Percentiles rank a stretch among this genome's conserved stretches.
Conservation (phyloP, 1,140 invertebrate genomes). For the Drosophila erecta region DNA sequence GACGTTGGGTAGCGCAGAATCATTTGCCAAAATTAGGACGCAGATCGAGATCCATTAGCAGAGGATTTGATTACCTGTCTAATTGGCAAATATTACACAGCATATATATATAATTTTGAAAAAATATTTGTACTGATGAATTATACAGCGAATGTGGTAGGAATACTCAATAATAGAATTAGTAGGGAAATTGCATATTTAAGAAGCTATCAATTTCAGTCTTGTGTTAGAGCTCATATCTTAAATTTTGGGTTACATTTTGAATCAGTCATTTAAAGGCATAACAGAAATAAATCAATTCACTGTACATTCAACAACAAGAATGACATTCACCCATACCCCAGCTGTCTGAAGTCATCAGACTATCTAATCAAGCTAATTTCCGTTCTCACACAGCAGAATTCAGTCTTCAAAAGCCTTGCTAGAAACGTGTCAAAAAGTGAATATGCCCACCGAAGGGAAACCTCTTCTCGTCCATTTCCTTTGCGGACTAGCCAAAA, state of each 20-base stretch:
- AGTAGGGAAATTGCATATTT: too few relatives aligned
- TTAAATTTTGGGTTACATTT: neutral
- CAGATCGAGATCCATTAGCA: conserved; percentile 8
- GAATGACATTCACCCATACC: neutral
- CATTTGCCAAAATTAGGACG: conserved; percentile 20
- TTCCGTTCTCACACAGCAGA: conserved; percentile 37
- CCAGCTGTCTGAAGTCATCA: conserved; percentile 25
- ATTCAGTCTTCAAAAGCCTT: conserved; percentile 5
- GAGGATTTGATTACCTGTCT: conserved; percentile 1
- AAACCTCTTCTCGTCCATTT: conserved; percentile 22
- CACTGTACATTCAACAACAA: neutral
- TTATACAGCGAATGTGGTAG: too few relatives aligned
- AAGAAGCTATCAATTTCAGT: too few relatives aligned
- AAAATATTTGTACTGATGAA: neutral
- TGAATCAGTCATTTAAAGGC: neutral
- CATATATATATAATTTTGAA: neutral
- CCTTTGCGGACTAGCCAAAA: conserved; percentile 20
- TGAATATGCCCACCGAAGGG: neutral
- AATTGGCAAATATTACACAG: neutral
- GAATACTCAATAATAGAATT: neutral
- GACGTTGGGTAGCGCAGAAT: conserved; percentile 4
- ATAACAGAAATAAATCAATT: neutral
- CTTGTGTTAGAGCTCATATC: too few relatives aligned
- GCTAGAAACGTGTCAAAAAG: conserved; percentile 3
- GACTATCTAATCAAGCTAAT: conserved; percentile 52